A percentile compares a stretch with the other conserved stretches of the same genome.
phyloP scores from a whole-genome alignment of 2,888 invertebrate species.

The Loripinus fragilis region DNA sequence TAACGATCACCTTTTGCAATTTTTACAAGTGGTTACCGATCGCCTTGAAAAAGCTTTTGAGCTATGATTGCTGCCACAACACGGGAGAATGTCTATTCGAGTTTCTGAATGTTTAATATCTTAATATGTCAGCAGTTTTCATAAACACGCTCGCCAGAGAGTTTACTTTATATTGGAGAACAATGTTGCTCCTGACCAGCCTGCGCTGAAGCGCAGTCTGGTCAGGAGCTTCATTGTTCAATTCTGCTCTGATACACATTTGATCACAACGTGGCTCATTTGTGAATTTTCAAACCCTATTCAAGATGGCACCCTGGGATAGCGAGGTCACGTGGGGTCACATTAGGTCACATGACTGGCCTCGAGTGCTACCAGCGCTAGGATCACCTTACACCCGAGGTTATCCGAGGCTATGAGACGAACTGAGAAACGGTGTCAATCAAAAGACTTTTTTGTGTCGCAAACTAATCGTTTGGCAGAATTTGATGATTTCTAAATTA shows the following conservation, averaged over 20 bases:
- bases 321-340: slow-evolving; percentile 52
- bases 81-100: too few relatives aligned
- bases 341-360: slow-evolving; percentile 35
- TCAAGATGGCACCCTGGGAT: slow-evolving; percentile 25
- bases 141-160: too few relatives aligned
- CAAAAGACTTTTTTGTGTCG: slow-evolving; percentile 51
- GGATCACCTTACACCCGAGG: slow-evolving; percentile 43
- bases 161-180: too few relatives aligned
- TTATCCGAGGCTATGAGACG: slow-evolving; percentile 34
- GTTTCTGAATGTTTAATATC: too few relatives aligned
- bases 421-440: slow-evolving; percentile 41
- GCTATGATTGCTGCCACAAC: not conserved
- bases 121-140: too few relatives aligned
- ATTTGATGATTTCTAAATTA: slow-evolving; percentile 54
- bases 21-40: slow-evolving; percentile 14
- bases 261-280: too few relatives aligned
- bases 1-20: slow-evolving; percentile 15
- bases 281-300: slow-evolving; percentile 1
- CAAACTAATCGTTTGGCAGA: slow-evolving; percentile 53
- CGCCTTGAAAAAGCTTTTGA: not conserved
- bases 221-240: too few relatives aligned
- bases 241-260: too few relatives aligned
- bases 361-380: slow-evolving; percentile 32
- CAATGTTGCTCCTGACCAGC: too few relatives aligned
- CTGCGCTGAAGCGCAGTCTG: too few relatives aligned